These are phyloP conservation scores for Melopsittacus undulatus DNA, from an alignment of 2,797 vertebrate genomes.

Conservation along the genomic window DNA sequence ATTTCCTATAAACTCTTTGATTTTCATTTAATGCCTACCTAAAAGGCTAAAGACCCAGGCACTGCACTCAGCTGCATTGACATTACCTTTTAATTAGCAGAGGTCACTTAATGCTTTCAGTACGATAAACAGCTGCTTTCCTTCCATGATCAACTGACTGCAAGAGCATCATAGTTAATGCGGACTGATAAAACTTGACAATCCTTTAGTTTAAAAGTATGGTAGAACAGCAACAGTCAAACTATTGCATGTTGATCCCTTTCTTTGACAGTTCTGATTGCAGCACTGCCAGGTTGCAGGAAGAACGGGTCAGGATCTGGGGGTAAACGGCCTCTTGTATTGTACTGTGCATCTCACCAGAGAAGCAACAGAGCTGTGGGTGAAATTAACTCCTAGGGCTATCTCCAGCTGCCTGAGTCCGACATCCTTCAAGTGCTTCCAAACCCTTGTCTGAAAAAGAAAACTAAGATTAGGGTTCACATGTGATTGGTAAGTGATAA, in stretches of 20 bases:
- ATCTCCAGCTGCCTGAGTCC: not conserved
- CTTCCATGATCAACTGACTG: conserved; percentile 33
- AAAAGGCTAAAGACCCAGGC: conserved; percentile 58
- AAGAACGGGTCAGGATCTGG: not conserved
- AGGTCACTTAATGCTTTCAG: conserved; percentile 71
- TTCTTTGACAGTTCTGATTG: conserved; percentile 38
- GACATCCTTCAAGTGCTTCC: not conserved
- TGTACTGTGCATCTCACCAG: rapidly evolving
- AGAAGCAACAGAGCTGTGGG: not conserved
- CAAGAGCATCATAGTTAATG: conserved; percentile 36
- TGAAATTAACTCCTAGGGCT: not conserved
- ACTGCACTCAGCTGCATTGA: conserved; percentile 55
- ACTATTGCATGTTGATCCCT: not conserved
- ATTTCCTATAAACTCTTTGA: conserved; percentile 60
- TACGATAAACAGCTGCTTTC: conserved; percentile 50
- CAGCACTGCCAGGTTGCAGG: not conserved
- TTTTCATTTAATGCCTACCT: conserved; percentile 66
- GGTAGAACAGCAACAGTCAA: conserved; percentile 33
- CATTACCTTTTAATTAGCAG: conserved; percentile 80
- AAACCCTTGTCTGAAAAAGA: not conserved
- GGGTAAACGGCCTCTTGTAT: not conserved
- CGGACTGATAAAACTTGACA: conserved; percentile 48
- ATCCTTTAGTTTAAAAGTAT: not conserved
- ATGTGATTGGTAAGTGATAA: not conserved
- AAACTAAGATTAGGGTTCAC: not conserved